Evolutionary conservation across 2,113 vertebrate genomes (phyloP), one percentile per base, ranked within the genome.

Genomic region (Thalassoma bifasciatum): DNA sequence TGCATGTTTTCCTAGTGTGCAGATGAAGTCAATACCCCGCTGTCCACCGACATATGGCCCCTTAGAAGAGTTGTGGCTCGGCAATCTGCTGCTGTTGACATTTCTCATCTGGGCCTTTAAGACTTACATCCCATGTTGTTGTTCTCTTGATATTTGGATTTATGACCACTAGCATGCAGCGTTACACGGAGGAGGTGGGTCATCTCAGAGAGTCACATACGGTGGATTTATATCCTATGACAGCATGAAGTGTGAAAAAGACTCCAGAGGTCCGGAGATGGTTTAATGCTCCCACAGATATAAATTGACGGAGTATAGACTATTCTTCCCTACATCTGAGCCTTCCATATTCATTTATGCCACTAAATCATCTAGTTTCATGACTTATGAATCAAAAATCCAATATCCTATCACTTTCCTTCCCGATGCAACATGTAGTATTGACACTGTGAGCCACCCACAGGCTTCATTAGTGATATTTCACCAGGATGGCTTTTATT

Each of bases 1-100:
- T 62, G 24, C 59, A 5, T 66, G 69, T 63, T 66, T 84, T 83
- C 40, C 38, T 37, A 72, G 37, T 13, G 63, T 62, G 66, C 44
- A 38, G 7, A 17, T 65, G 17, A 75, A 74, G 75, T 85, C 83
- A 79, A 46, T 72, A 54, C 60, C 53, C 65, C 19, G 34, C 63
- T 38, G 75, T 68, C 14, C 68, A 44, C 66, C 51, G 2, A 24
- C 60, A 19, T 46, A 16, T 37, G 73, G 57, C 60, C 63, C 80
- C 80, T 76, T 79, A 38, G 58, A 74, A 56, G 73, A 61, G 47
- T 16, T 23, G 58, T 37, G 68, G 72, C 34, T 54, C 52, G 38
- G 34, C 60, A 47, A 30, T 37, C 73, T 64, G 61, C 51, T 59
- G 44, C 66, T 67, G 36, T 30, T 72, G 65, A 72, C 79, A 81